Evolutionary conservation across 2,113 vertebrate species (phyloP).

Genomic region (Brachypodius melanocephalos): DNA sequence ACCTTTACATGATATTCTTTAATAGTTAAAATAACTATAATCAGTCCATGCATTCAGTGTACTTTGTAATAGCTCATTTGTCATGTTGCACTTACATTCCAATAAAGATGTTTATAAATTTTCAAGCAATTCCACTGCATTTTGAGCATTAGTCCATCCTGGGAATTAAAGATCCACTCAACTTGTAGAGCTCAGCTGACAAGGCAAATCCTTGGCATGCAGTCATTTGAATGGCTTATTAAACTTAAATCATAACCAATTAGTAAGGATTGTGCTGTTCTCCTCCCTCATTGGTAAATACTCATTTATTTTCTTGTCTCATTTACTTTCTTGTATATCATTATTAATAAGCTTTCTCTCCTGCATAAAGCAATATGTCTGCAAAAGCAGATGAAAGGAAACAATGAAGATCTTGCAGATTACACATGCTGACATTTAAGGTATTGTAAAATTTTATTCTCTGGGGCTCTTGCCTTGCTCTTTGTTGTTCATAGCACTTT

Average conservation of each 20-base stretch:
- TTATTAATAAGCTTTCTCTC: constrained; percentile 23
- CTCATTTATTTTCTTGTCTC: constrained; percentile 54
- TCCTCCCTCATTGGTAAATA: constrained; percentile 12
- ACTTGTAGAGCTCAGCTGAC: neutral
- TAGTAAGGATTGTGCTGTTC: neutral
- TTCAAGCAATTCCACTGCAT: neutral
- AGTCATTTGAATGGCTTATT: constrained; percentile 22
- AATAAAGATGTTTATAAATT: neutral
- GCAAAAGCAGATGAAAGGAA: neutral
- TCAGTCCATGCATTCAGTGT: neutral
- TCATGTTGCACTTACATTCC: neutral
- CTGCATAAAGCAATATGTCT: neutral
- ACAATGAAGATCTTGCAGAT: neutral
- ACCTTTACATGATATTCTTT: neutral
- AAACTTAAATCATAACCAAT: constrained; percentile 49
- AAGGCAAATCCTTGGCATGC: neutral
- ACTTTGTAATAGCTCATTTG: neutral
- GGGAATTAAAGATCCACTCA: neutral
- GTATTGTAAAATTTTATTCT: neutral
- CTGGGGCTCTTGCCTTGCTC: neutral
- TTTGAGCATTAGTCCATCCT: neutral
- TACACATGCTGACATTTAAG: neutral
- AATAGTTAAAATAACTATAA: neutral
- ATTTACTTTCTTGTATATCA: constrained; percentile 4
- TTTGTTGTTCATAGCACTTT: neutral